Conservation (phyloP, 1,140 invertebrate genomes). For the Arctopsyche grandis region DNA sequence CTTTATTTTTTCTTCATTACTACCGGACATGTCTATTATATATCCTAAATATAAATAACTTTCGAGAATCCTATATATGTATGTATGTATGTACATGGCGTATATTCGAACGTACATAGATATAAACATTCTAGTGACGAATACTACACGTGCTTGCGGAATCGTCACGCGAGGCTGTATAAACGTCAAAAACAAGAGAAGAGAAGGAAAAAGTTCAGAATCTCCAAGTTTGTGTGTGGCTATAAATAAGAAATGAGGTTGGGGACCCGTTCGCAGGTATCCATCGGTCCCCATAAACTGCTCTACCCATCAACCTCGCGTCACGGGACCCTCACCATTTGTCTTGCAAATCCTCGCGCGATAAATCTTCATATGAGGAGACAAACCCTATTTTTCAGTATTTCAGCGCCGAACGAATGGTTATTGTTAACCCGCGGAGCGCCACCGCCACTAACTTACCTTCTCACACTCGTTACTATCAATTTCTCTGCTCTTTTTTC, state of each 20-base stretch:
- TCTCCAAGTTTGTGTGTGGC: not conserved
- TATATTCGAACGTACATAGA: no score
- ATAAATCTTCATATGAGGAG: conserved; percentile 45
- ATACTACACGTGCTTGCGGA: not conserved
- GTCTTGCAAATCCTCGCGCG: conserved; percentile 39
- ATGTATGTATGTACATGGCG: no score
- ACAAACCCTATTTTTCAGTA: conserved; percentile 45
- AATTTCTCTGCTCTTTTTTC: not conserved
- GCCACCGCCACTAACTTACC: not conserved
- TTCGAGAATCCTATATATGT: no score
- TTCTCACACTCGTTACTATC: not conserved
- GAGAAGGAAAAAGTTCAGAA: no score
- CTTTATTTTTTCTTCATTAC: no score
- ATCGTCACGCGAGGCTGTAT: no score
- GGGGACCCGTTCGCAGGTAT: conserved; percentile 35
- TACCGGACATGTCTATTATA: no score
- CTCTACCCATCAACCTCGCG: conserved; percentile 42
- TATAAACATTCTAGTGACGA: not conserved
- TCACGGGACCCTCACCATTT: conserved; percentile 42
- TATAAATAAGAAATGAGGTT: conserved; percentile 39
- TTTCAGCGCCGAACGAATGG: conserved; percentile 34
- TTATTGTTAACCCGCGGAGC: conserved; percentile 35
- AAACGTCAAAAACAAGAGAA: no score
- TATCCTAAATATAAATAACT: no score
- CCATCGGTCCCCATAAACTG: conserved; percentile 43